A percentile compares a stretch with the other conserved stretches of the same genome.
Conservation (phyloP, 1,140 invertebrate genomes). For the Babylonia areolata region DNA sequence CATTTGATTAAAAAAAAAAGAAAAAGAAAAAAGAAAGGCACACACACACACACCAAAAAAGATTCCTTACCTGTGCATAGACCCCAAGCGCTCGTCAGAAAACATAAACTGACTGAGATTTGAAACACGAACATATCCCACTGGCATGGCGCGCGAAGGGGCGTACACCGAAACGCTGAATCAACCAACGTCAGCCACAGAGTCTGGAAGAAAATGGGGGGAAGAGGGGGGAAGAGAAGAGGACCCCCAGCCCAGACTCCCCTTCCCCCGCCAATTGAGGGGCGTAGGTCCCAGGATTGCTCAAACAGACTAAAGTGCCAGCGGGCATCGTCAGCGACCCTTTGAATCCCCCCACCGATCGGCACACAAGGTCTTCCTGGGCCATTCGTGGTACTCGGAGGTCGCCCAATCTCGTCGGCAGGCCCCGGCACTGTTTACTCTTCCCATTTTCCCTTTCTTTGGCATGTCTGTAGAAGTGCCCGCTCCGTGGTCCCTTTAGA, state of each 20-base stretch:
- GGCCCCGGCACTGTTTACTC: not conserved
- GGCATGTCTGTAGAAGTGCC: not conserved
- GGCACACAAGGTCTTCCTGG: not conserved
- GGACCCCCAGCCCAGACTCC: too few relatives aligned
- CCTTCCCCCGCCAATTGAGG: not conserved
- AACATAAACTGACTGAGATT: too few relatives aligned
- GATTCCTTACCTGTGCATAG: too few relatives aligned
- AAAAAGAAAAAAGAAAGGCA: too few relatives aligned
- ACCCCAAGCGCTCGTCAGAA: too few relatives aligned
- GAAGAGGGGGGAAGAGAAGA: too few relatives aligned
- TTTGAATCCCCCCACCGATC: not conserved
- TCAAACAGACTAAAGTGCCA: not conserved
- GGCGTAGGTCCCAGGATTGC: not conserved
- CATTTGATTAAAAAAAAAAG: too few relatives aligned
- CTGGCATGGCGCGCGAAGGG: too few relatives aligned
- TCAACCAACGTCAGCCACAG: not conserved
- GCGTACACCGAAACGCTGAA: not conserved
- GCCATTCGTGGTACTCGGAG: not conserved
- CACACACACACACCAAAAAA: conserved; percentile 20
- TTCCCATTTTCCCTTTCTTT: conserved; percentile 5
- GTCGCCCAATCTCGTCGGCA: not conserved
- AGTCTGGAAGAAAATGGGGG: not conserved
- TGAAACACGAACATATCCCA: too few relatives aligned
- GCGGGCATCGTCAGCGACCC: conserved; percentile 17
- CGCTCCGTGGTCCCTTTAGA: not conserved